A percentile compares a stretch with the other conserved stretches of the same genome.
Evolutionary conservation across 1,140 invertebrate genomes (phyloP).

Genomic region (Camponotus floridanus): DNA sequence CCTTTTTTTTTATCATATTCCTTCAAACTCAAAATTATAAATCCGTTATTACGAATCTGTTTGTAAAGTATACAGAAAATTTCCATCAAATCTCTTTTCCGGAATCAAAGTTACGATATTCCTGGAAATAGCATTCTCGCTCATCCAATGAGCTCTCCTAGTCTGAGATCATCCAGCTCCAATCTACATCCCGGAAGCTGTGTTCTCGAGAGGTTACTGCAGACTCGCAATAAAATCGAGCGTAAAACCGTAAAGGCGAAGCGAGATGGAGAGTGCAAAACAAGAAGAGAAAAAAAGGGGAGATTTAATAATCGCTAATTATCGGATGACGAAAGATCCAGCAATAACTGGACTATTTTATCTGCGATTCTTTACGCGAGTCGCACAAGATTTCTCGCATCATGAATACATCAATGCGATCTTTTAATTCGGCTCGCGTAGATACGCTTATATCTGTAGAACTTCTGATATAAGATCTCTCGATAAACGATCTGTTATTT

Average conservation of each 20-base stretch:
- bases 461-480: background rate
- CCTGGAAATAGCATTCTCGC: constrained; percentile 18
- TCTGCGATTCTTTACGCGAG: background rate
- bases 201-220: constrained; percentile 6
- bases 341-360: constrained; percentile 23
- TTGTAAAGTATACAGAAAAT: background rate
- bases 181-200: constrained; percentile 35
- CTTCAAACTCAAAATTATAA: background rate
- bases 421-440: background rate
- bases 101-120: background rate
- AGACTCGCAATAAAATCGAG: constrained; percentile 60
- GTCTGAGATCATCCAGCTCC: background rate
- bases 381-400: background rate
- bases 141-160: constrained; percentile 17
- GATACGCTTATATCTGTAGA: background rate
- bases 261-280: constrained; percentile 32
- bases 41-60: background rate
- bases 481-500: background rate
- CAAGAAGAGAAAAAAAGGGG: constrained; percentile 1
- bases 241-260: constrained; percentile 59
- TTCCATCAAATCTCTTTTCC: too few relatives aligned
- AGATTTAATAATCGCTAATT: constrained; percentile 56
- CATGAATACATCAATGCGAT: background rate
- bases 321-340: constrained; percentile 30
- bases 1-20: background rate